phyloP scores from a whole-genome alignment of 2,797 vertebrate species.

The Neoniphon sammara region DNA sequence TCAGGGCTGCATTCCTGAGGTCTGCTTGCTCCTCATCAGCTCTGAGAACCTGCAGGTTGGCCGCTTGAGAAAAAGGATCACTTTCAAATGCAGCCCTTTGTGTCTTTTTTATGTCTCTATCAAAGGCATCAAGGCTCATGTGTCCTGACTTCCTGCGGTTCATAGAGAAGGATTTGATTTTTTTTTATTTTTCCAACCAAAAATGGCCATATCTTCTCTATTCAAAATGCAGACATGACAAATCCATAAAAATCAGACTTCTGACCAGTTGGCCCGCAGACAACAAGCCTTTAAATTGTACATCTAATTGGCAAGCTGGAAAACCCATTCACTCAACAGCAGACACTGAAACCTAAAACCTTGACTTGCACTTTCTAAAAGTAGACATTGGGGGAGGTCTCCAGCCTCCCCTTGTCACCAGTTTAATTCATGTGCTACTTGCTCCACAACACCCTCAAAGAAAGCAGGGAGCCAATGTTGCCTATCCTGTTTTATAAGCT shows the following conservation, averaged over 20 bases:
- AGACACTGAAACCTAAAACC: slow-evolving; percentile 82
- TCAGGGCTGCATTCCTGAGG: slow-evolving; percentile 69
- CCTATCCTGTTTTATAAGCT: slow-evolving; percentile 52
- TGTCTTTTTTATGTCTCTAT: slow-evolving; percentile 20
- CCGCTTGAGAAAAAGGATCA: slow-evolving; percentile 16
- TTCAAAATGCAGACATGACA: not conserved
- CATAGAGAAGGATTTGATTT: not conserved
- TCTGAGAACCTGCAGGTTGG: slow-evolving; percentile 49
- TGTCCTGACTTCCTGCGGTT: not conserved
- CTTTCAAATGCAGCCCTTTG: slow-evolving; percentile 19
- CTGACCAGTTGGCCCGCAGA: slow-evolving; percentile 38
- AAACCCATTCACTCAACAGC: slow-evolving; percentile 79
- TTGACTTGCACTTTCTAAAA: slow-evolving; percentile 88
- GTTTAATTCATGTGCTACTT: slow-evolving; percentile 77
- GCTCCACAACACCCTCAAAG: slow-evolving; percentile 59
- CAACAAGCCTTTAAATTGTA: slow-evolving; percentile 65
- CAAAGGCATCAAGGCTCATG: not conserved
- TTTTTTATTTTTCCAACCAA: not conserved
- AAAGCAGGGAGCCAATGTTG: slow-evolving; percentile 51
- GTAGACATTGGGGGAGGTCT: slow-evolving; percentile 79
- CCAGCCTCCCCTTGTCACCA: slow-evolving; percentile 76
- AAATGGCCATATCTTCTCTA: not conserved
- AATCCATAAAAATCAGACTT: slow-evolving; percentile 27
- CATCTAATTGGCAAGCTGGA: slow-evolving; percentile 79
- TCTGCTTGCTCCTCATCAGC: slow-evolving; percentile 50